These are phyloP conservation scores for Timema podura DNA, from an alignment of 2,888 invertebrate genomes.

Conservation along the genomic window DNA sequence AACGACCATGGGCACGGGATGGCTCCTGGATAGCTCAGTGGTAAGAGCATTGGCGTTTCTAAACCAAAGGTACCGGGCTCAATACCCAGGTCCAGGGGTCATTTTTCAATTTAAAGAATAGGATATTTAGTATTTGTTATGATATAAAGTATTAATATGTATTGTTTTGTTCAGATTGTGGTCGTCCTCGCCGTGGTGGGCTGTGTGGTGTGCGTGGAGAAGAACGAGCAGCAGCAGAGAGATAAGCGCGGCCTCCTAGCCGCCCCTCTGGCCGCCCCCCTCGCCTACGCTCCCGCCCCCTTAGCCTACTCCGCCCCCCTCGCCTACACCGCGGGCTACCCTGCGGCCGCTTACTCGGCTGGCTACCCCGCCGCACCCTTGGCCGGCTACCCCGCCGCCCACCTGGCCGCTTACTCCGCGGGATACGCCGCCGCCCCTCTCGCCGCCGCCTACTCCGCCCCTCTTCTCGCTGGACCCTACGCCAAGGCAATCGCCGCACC, in stretches of 20 bases:
- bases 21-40: no score
- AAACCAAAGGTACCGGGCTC: no score
- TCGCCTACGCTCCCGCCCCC: conserved; percentile 22
- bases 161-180: not conserved
- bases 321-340: conserved; percentile 17
- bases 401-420: not conserved
- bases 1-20: no score
- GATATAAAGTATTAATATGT: no score
- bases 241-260: conserved; percentile 23
- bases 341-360: not conserved
- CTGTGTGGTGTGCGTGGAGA: not conserved
- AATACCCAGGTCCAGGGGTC: no score
- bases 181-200: not conserved
- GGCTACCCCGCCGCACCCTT: conserved; percentile 17
- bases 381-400: conserved; percentile 2
- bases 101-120: no score
- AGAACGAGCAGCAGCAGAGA: conserved; percentile 8
- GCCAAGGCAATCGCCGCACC: no score
- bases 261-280: conserved; percentile 10
- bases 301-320: conserved; percentile 22
- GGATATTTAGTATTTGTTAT: no score
- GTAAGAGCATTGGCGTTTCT: no score
- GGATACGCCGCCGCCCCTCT: conserved; percentile 16
- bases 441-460: not conserved
- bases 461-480: not conserved